These are phyloP conservation scores for Catharus fuscescens DNA, from an alignment of 2,113 vertebrate genomes.

Conservation along the genomic window DNA sequence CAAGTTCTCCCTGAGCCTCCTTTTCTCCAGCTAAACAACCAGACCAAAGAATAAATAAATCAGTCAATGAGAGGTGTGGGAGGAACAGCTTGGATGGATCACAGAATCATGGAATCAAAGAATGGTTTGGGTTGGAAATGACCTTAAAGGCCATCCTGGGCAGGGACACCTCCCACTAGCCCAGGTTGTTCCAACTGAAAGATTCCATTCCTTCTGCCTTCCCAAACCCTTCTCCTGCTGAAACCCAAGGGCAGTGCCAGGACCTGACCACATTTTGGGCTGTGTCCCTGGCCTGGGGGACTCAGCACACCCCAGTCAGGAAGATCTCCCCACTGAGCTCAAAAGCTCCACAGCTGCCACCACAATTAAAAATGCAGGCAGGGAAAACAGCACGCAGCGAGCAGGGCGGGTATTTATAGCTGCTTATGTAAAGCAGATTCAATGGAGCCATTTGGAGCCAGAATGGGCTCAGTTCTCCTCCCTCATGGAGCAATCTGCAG, in stretches of 20 bases:
- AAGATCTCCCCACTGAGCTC: background rate
- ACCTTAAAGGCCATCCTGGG: no score
- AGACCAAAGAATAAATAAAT: background rate
- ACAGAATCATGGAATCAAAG: background rate
- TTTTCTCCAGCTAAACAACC: no score
- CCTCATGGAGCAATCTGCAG: background rate
- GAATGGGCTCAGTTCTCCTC: background rate
- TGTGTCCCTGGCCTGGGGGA: background rate
- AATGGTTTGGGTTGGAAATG: background rate
- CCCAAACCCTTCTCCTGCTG: background rate
- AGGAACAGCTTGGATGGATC: background rate
- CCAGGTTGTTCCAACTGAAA: background rate
- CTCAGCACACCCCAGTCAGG: background rate
- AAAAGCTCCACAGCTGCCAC: background rate
- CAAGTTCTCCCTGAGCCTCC: background rate
- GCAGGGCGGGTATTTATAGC: background rate
- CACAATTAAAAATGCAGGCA: background rate
- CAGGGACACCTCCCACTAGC: background rate
- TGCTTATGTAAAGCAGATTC: background rate
- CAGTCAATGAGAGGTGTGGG: background rate
- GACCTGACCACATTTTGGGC: rapidly evolving
- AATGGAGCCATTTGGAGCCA: constrained; percentile 7
- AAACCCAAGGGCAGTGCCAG: background rate
- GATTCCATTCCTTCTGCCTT: background rate
- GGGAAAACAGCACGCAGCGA: background rate